phyloP scores from a whole-genome alignment of 1,140 invertebrate genomes.

The Cydia fagiglandana region DNA sequence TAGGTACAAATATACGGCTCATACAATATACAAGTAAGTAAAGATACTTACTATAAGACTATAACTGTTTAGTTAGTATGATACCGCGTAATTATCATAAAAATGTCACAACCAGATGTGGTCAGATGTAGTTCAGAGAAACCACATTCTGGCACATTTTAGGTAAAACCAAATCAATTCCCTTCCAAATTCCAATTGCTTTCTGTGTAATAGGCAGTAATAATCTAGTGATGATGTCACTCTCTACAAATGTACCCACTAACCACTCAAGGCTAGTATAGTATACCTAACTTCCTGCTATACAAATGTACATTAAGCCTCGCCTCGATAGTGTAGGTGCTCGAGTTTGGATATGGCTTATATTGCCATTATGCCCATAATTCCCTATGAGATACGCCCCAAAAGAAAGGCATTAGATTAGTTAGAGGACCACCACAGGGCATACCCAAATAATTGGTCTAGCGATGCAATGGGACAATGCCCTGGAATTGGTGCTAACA shows the following conservation, averaged over 20 bases:
- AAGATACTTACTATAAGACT: too few relatives aligned
- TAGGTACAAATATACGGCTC: too few relatives aligned
- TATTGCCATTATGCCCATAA: not conserved
- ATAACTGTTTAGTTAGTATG: not conserved
- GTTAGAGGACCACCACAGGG: too few relatives aligned
- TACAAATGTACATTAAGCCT: constrained; percentile 29
- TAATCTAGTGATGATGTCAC: constrained; percentile 13
- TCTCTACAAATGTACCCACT: not conserved
- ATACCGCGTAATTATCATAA: not conserved
- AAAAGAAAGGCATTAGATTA: too few relatives aligned
- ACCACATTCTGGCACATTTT: not conserved
- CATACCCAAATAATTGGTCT: too few relatives aligned
- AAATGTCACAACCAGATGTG: not conserved
- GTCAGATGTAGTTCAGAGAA: not conserved
- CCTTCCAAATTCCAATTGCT: not conserved
- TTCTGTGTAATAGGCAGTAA: not conserved
- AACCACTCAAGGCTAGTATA: not conserved
- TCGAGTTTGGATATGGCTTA: constrained; percentile 43
- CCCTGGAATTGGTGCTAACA: too few relatives aligned
- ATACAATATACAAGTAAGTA: too few relatives aligned
- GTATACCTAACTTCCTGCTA: not conserved
- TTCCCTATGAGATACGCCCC: not conserved
- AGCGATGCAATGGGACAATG: too few relatives aligned
- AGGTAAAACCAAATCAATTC: not conserved
- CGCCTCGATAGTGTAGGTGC: not conserved